phyloP scores from a whole-genome alignment of 2,888 invertebrate genomes.

The Ornithoptera priamus region DNA sequence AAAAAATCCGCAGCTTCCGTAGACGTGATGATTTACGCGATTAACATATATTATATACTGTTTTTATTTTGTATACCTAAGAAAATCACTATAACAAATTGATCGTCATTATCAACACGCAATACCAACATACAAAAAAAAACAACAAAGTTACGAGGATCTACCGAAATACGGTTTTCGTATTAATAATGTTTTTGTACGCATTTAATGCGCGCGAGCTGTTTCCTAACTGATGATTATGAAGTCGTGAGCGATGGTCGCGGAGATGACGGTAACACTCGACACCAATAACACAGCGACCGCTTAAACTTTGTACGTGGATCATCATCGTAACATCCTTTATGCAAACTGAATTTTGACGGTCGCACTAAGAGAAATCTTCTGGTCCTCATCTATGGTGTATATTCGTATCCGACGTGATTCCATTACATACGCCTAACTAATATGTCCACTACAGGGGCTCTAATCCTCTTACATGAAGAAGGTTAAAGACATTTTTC shows the following conservation, averaged over 20 bases:
- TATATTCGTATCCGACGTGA: too few relatives aligned
- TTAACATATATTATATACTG: constrained; percentile 10
- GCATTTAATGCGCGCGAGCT: constrained; percentile 34
- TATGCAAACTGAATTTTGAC: too few relatives aligned
- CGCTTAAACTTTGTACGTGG: constrained; percentile 14
- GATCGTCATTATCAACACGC: constrained; percentile 11
- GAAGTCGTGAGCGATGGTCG: constrained; percentile 42
- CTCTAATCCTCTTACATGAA: too few relatives aligned
- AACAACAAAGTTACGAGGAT: constrained; percentile 14
- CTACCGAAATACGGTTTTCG: constrained; percentile 19
- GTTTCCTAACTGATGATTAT: constrained; percentile 46
- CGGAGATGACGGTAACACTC: constrained; percentile 26
- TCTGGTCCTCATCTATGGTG: too few relatives aligned
- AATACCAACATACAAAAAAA: background rate
- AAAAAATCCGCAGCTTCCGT: constrained; percentile 21
- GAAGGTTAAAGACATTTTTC: too few relatives aligned
- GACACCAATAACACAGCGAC: constrained; percentile 22
- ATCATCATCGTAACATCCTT: too few relatives aligned
- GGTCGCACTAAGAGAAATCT: too few relatives aligned
- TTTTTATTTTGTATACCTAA: constrained; percentile 7
- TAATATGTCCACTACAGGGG: too few relatives aligned
- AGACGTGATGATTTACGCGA: constrained; percentile 6
- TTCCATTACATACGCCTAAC: too few relatives aligned
- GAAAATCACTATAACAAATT: constrained; percentile 16
- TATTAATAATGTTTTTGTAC: constrained; percentile 34